Base-by-base conservation (phyloP, 2,797 vertebrate species). In the Neosilurus hyrtlii region DNA sequence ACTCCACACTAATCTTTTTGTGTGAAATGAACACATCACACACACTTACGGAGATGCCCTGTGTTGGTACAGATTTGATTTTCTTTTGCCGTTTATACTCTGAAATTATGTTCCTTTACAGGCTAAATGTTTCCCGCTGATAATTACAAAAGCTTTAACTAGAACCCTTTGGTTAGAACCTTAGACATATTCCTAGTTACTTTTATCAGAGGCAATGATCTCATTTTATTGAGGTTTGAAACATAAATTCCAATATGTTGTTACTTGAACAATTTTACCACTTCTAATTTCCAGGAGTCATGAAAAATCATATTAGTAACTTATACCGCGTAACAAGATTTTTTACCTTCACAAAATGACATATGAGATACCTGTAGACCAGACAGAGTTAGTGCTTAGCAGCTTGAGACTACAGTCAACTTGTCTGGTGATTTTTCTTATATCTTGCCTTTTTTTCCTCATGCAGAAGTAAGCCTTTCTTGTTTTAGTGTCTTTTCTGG, bases 1-100 rank as follows among this genome's bases (percentile, higher is more conserved):
- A 67, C 61, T 82, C 71, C 57, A 91, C 90, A 92, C n/a, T 24
- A 54, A 54, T 72, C n/a, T 72, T 5, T 54, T 24, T 24, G 70
- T 72, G 70, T 16, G 70, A 72, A 26, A 51, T 54, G 51, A 72
- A 54, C 49, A 16, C 12, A 54, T 26, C 43, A 43, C 8, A 7
- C 70, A 54, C 49, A 16, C n/a, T 14, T 5, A 0, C 9, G 5
- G 4, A 67, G 67, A 49, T 54, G 49, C 2, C 9, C 49, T 0
- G 3, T 73, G 15, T 30, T 10, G 43, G 37, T 52, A 37, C n/a
- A 22, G 9, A 54, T 65, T 35, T 1, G 26, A 11, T 74, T 74
- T 74, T 56, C 43, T 43, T 65, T 37, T 52, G 51, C 35, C n/a
- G 51, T n/a, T 51, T 72, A 30, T 30, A 66, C 63, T 5, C 63